Conservation (phyloP, 2,888 invertebrate genomes). For the Drosophila engyochracea region DNA sequence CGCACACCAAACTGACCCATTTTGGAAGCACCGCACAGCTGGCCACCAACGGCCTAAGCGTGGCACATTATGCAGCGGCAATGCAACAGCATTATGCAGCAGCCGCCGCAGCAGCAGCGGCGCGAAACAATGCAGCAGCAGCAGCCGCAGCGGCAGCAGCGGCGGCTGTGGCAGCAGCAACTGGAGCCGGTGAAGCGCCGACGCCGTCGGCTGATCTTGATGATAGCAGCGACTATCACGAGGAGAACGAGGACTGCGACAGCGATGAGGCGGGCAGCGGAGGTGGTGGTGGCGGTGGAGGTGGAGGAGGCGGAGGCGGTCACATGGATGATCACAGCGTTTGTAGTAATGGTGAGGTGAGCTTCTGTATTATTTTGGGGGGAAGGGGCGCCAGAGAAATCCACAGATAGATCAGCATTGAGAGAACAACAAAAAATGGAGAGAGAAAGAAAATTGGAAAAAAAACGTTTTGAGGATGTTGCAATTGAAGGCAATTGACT, state of each 20-base stretch:
- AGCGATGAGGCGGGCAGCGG: slow-evolving; percentile 81
- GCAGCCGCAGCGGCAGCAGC: slow-evolving; percentile 65
- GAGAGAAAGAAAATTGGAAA: not conserved
- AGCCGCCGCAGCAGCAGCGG: slow-evolving; percentile 79
- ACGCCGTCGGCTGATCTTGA: slow-evolving; percentile 77
- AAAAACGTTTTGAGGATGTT: not conserved
- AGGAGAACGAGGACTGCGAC: slow-evolving; percentile 83
- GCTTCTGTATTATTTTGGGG: slow-evolving; percentile 81
- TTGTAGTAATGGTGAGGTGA: slow-evolving; percentile 85
- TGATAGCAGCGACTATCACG: slow-evolving; percentile 83
- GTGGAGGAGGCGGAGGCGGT: slow-evolving; percentile 52
- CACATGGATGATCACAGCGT: slow-evolving; percentile 84
- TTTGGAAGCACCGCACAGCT: slow-evolving; percentile 73
- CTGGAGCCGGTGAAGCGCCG: slow-evolving; percentile 49
- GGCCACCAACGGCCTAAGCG: slow-evolving; percentile 80
- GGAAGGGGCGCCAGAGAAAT: not conserved
- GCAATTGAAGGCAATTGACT: not conserved
- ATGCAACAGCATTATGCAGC: slow-evolving; percentile 84
- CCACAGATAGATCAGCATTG: not conserved
- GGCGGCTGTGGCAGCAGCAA: slow-evolving; percentile 37
- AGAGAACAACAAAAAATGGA: not conserved
- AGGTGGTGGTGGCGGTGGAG: slow-evolving; percentile 18
- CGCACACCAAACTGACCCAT: slow-evolving; percentile 73
- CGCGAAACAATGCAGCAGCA: slow-evolving; percentile 75
- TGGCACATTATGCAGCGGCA: slow-evolving; percentile 82